phyloP scores from a whole-genome alignment of 2,888 invertebrate genomes.

The Beris chalybata region DNA sequence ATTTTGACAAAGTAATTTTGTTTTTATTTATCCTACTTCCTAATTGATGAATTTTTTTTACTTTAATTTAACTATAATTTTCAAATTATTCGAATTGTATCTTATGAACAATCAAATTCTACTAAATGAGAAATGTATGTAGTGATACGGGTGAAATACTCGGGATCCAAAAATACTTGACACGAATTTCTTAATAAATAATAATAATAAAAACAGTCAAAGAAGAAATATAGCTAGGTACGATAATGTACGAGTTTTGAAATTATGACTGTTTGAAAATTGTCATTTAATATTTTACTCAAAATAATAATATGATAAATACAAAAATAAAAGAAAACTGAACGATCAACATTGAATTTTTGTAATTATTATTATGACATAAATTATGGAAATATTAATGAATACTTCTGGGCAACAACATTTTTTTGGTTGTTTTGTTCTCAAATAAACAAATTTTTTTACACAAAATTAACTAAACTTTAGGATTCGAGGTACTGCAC shows the following conservation, averaged over 20 bases:
- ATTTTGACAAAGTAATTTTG: background rate
- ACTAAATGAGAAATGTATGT: background rate
- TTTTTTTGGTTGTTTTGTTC: too few species aligned
- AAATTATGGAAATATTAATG: too few species aligned
- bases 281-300: too few species aligned
- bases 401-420: too few species aligned
- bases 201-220: background rate
- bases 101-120: background rate
- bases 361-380: too few species aligned
- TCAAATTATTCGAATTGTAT: background rate
- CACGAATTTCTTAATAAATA: slow-evolving; percentile 11
- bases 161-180: slow-evolving; percentile 37
- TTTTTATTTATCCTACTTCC: background rate
- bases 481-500: slow-evolving; percentile 56
- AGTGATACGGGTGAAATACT: slow-evolving; percentile 33
- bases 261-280: background rate
- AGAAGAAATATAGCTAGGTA: slow-evolving; percentile 4
- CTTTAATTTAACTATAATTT: background rate
- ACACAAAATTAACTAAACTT: background rate
- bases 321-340: slow-evolving; percentile 3
- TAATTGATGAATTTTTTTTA: slow-evolving; percentile 1
- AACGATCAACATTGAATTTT: too few species aligned
- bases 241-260: background rate
- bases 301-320: background rate
- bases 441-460: slow-evolving; percentile 1